Evolutionary conservation across 2,888 invertebrate genomes (phyloP), one percentile per base, ranked within the genome.

Genomic region (Antitype chi): DNA sequence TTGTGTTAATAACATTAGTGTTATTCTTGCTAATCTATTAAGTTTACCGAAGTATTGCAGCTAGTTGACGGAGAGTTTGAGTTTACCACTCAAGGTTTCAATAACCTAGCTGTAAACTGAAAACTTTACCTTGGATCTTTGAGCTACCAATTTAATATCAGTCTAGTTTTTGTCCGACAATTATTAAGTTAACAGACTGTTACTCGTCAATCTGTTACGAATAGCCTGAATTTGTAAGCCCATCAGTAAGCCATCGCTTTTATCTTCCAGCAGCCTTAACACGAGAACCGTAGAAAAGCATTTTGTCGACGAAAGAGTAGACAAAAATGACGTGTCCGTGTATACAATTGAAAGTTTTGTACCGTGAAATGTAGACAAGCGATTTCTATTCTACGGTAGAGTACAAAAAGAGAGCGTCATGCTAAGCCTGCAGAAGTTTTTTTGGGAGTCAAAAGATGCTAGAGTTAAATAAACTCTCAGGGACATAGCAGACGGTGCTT

Each of bases 1-100:
- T 49, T 49, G 15, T 67, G 38, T 43, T 55, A 38, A 55, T 55
- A n/a, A n/a, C 25, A 67, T 28, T 43, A 38, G 6, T 77, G n/a
- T 77, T 67, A 76, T 77, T 77, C 38, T 28, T 49, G 49, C 5
- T 79, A 77, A 82, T 77, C 66, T 78, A 57, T 78, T 28, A 52
- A 82, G 53, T 76, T 76, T 23, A 17, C 25, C 9, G 7, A 82
- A 66, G 47, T 78, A 38, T 28, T 62, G 49, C 13, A 32, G 60
- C 25, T 4, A 25, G 32, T 15, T 70, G 23, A 70, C 38, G 25
- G 47, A 57, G 32, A 76, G 49, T 57, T 69, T 70, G 15, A 72
- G 55, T 32, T 52, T 43, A 70, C 25, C n/a, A 32, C 52, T 80
- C 13, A 43, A 43, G 4, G 52, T 59, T 57, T 72, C 11, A 15